Evolutionary conservation across 2,113 vertebrate species (phyloP), one percentile per base, ranked within the genome.

Genomic region (Gavia stellata): DNA sequence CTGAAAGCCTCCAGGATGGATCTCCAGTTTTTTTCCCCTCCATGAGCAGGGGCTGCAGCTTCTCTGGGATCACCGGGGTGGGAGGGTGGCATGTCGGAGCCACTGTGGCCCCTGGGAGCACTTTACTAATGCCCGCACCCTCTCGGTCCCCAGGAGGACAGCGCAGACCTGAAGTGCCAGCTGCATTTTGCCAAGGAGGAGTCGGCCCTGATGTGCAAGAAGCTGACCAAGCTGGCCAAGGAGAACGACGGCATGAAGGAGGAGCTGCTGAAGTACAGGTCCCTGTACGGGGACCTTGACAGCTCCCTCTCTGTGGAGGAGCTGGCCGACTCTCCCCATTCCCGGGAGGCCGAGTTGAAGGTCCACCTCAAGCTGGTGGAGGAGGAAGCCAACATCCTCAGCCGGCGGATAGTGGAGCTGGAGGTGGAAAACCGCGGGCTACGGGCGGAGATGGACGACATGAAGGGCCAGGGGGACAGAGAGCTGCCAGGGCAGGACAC

Each of bases 141-240:
- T 95, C 77, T 90, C 0, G 23, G 31, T 90, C 33, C 58, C 42
- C 97, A 99, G 98, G 99, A 99, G 98, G 99, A 99, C 98, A 99
- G 98, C 1, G 99, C 99, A 1, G 99, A 99, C 96, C 97, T 99
- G 40, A 99, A 99, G 96, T 99, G 99, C 95, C 99, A 99, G 98
- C 98, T 99, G 90, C 99, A 99, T 97, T 99, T 99, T 67, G 99
- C 99, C 71, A 99, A 99, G 97, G 99, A 99, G 94, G 99, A 99
- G 95, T 99, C 99, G 0, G 99, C 99, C 40, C 98, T 99, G 95
- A 99, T 99, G 99, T 99, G 99, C 97, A 99, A 99, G 98, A 99
- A 99, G 97, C 98, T 99, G 96, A 99, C 99, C 83, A 99, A 99
- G 96, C 98, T 99, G 92, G 99, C 98, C 90, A 99, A 99, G 97